Percentiles rank a stretch among this genome's conserved stretches.
Conservation (phyloP, 2,797 vertebrate genomes). For the Parauchenoglanis punctatus region DNA sequence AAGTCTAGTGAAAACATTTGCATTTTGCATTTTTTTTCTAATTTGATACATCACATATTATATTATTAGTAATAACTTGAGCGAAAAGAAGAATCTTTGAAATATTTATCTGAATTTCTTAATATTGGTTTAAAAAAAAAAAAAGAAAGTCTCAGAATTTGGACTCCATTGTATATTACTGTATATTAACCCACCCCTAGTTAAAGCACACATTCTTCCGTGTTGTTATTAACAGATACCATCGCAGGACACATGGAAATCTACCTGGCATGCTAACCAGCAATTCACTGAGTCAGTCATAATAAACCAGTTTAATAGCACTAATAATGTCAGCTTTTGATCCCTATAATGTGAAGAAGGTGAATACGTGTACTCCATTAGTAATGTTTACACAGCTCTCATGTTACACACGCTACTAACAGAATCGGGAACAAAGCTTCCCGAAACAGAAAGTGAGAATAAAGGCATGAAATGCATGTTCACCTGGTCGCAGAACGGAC, state of each 20-base stretch:
- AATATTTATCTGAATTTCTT: neutral
- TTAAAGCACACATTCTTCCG: neutral
- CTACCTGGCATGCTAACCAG: neutral
- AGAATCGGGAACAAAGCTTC: conserved; percentile 40
- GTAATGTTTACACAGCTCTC: conserved; percentile 52
- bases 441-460: conserved; percentile 33
- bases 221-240: neutral
- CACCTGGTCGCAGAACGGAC: conserved; percentile 33
- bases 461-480: conserved; percentile 29
- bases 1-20: neutral
- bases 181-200: neutral
- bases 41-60: neutral
- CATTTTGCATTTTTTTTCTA: neutral
- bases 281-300: neutral
- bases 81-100: no score
- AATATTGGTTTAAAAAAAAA: neutral
- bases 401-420: conserved; percentile 39
- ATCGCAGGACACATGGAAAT: neutral
- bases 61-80: neutral
- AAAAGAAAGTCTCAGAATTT: neutral
- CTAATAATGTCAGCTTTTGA: conserved; percentile 38
- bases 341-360: conserved; percentile 20
- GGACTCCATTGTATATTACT: no score
- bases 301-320: neutral
- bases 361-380: conserved; percentile 36